Conservation (phyloP, 2,113 vertebrate genomes). For the Urocynchramus pylzowi region DNA sequence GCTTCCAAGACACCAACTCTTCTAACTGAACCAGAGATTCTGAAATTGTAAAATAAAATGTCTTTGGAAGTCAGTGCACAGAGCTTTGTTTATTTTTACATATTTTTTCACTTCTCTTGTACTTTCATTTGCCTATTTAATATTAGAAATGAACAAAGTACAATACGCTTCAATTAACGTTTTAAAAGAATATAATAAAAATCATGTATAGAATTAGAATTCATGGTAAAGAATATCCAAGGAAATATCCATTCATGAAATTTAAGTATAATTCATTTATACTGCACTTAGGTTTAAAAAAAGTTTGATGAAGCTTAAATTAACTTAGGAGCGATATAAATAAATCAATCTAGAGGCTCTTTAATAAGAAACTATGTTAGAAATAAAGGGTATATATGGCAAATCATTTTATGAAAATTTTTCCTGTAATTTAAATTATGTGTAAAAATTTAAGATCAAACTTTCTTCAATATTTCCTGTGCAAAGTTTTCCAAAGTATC, state of each 20-base stretch:
- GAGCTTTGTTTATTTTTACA: background rate
- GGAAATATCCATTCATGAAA: background rate
- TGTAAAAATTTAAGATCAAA: background rate
- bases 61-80: background rate
- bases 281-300: background rate
- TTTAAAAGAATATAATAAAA: background rate
- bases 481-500: background rate
- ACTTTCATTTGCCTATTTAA: background rate
- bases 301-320: background rate
- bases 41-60: background rate
- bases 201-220: background rate
- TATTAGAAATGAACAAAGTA: background rate
- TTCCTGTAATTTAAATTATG: background rate
- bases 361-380: conserved; percentile 8
- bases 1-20: background rate
- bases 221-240: background rate
- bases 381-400: background rate
- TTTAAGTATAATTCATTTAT: conserved; percentile 18
- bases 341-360: background rate
- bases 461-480: background rate
- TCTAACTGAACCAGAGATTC: background rate
- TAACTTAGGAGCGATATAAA: background rate
- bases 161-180: background rate
- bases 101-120: background rate
- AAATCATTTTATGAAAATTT: background rate